Base-by-base conservation (phyloP, 2,113 vertebrate species). In the Oryzias woworae region DNA sequence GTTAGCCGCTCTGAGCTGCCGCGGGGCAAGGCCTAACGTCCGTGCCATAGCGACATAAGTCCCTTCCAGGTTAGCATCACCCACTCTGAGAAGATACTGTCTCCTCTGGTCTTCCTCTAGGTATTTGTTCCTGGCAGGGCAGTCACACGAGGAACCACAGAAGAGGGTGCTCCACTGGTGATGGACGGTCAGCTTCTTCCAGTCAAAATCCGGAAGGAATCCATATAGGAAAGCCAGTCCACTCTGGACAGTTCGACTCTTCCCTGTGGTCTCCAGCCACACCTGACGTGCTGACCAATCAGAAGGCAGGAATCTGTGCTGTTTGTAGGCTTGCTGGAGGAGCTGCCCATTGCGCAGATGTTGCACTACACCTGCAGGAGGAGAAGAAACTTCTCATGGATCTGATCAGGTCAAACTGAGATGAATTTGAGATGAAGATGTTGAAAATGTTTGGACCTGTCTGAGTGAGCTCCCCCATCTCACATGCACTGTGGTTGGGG, bases 401-500 rank as follows among this genome's bases (percentile, higher is more conserved):
- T 36, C 36, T 10, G 36, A 36, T 36, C 10, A 8, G 36, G 36
- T 36, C 8, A 16, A 47, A 18, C 17, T 45, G 15, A 46, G 17
- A 46, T 1, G 17, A n/a, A n/a, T 47, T 47, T 47, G 16, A 45
- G 16, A 45, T 10, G 6, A 45, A 45, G 44, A 45, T 45, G 15
- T 45, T 16, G 4, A 45, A 43, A 31, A 1, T 44, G 17, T 6
- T 3, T 0, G 24, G 42, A 98, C 97, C 97, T 90, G 95, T 98
- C 90, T 99, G 97, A 0, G 97, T 98, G 50, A 99, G 95, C 58
- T 98, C 95, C 47, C 97, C 97, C 92, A 95, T 95, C 82, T 99
- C 97, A 43, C 97, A 99, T 46, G 87, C 43, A 3, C 87, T 92
- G 72, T 98, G 96, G 52, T 90, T 96, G 23, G 97, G 97, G 71